Evolutionary conservation across 2,113 vertebrate genomes (phyloP).

Genomic region (Apistogramma diplotaenia): DNA sequence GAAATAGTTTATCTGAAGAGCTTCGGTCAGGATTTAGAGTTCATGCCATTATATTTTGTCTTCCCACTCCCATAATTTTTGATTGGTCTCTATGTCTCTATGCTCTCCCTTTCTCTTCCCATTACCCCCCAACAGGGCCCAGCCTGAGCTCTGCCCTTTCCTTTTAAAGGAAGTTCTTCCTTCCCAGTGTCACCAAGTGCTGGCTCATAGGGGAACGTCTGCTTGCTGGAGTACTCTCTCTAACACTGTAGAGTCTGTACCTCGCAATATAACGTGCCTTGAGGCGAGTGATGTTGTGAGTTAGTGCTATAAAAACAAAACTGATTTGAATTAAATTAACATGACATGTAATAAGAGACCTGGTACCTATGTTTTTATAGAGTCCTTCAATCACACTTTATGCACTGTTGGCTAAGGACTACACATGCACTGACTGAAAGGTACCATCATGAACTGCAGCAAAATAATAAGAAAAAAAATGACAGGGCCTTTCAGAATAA

Average conservation of each 20-base stretch:
- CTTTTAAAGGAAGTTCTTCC: not conserved
- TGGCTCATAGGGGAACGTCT: not conserved
- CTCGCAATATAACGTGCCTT: not conserved
- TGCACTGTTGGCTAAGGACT: not conserved
- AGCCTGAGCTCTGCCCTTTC: not conserved
- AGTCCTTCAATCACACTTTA: not conserved
- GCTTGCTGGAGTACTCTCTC: not conserved
- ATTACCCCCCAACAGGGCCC: no score
- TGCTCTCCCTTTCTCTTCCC: no score
- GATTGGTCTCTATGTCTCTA: no score
- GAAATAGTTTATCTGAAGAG: not conserved
- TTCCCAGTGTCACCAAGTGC: not conserved
- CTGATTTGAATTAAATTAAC: not conserved
- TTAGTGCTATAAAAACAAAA: not conserved
- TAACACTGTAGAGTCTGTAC: not conserved
- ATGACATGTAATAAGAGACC: not conserved
- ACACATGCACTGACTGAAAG: not conserved
- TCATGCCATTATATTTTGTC: no score
- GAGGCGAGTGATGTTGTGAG: not conserved
- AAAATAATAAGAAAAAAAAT: no score
- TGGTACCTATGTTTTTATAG: not conserved
- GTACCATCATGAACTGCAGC: no score
- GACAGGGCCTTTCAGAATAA: not conserved
- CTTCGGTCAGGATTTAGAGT: not conserved
- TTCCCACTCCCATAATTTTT: no score